A percentile compares a stretch with the other conserved stretches of the same genome.
Conservation (phyloP, 2,113 vertebrate species). For the Pelvicachromis taeniatus region DNA sequence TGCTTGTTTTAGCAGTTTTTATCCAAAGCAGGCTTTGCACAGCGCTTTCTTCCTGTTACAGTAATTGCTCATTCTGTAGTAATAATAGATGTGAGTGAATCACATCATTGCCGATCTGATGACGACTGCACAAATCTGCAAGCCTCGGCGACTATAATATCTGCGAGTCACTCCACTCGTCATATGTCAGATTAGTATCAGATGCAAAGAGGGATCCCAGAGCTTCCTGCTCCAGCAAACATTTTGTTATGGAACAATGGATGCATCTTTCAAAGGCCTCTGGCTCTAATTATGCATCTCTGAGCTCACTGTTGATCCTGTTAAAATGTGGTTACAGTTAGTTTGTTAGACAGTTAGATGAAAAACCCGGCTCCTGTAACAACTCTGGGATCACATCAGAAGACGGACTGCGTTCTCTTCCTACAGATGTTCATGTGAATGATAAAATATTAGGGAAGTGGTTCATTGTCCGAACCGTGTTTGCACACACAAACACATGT, state of each 20-base stretch:
- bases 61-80: not conserved
- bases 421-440: not conserved
- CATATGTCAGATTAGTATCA: not conserved
- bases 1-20: not conserved
- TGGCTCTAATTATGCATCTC: not conserved
- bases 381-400: not conserved
- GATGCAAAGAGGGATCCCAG: not conserved
- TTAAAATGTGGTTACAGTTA: not conserved
- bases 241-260: not conserved
- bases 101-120: not conserved
- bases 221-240: not conserved
- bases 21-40: not conserved
- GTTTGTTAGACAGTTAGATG: not conserved
- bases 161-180: not conserved
- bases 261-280: not conserved
- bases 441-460: not conserved
- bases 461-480: not conserved
- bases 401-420: accelerated
- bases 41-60: not conserved
- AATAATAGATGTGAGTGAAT: not conserved
- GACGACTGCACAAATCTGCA: not conserved
- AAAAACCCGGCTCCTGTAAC: not conserved
- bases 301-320: not conserved
- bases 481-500: not conserved
- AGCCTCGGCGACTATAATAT: not conserved